Percentiles rank a stretch among this genome's conserved stretches.
Conservation (phyloP, 1,140 invertebrate genomes). For the Listronotus bonariensis region DNA sequence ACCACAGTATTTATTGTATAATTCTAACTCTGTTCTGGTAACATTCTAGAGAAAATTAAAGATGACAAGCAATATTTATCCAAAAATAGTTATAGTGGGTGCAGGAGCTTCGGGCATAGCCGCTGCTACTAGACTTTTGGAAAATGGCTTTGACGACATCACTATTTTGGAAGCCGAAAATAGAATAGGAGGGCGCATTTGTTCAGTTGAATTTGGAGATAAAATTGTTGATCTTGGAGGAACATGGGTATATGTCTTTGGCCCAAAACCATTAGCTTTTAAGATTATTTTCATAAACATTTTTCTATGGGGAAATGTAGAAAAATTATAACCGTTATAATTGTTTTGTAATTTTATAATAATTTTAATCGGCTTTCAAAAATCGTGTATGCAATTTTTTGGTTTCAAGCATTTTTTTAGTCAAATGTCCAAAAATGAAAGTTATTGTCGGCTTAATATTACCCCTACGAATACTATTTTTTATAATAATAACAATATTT, state of each 20-base stretch:
- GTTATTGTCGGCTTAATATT: background rate
- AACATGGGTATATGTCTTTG: slow-evolving; percentile 55
- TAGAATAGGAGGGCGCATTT: slow-evolving; percentile 73
- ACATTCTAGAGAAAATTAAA: too few species aligned
- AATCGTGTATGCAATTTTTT: too few species aligned
- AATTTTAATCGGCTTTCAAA: too few species aligned
- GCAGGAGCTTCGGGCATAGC: slow-evolving; percentile 65
- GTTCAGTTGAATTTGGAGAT: slow-evolving; percentile 64
- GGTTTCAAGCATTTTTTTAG: too few species aligned
- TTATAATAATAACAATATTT: slow-evolving; percentile 50
- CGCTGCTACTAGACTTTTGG: slow-evolving; percentile 60
- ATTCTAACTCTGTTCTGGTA: too few species aligned
- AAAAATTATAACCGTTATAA: too few species aligned
- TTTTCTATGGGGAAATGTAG: too few species aligned
- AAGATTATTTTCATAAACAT: too few species aligned
- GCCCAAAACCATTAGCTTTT: too few species aligned
- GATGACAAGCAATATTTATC: background rate
- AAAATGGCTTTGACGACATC: slow-evolving; percentile 61
- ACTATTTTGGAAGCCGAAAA: slow-evolving; percentile 71
- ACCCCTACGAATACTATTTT: background rate
- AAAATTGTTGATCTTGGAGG: slow-evolving; percentile 74
- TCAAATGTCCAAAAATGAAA: too few species aligned
- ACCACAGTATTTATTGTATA: too few species aligned
- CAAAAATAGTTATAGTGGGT: slow-evolving; percentile 61
- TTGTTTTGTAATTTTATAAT: too few species aligned